phyloP scores from a whole-genome alignment of 2,113 vertebrate species.

The Serranochromis macrocephalus region DNA sequence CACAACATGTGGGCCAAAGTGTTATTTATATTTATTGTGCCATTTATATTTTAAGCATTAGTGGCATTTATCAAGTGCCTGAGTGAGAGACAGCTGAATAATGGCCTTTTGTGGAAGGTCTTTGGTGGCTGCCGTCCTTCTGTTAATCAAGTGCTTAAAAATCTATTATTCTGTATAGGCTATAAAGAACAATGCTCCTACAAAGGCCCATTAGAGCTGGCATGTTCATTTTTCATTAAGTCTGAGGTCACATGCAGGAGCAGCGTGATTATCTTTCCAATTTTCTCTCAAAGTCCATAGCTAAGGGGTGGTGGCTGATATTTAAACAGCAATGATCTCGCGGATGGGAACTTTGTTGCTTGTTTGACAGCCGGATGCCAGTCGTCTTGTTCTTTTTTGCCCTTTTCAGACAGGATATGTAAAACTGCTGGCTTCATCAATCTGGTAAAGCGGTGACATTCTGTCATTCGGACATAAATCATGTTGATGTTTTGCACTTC shows the following conservation, averaged over 20 bases:
- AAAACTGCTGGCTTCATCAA: not conserved
- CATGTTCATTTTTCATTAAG: slow-evolving; percentile 21
- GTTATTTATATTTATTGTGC: slow-evolving; percentile 45
- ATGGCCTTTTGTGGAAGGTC: slow-evolving; percentile 7
- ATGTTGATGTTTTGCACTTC: not conserved
- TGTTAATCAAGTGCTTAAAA: slow-evolving; percentile 50
- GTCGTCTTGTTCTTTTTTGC: not conserved
- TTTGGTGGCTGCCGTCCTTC: slow-evolving; percentile 7
- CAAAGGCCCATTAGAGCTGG: slow-evolving; percentile 22
- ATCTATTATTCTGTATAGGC: slow-evolving; percentile 27
- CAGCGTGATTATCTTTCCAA: not conserved
- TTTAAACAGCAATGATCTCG: not conserved
- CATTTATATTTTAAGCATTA: slow-evolving; percentile 28
- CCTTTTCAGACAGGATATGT: not conserved
- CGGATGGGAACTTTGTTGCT: not conserved
- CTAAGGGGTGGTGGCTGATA: not conserved
- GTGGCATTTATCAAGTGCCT: slow-evolving; percentile 5
- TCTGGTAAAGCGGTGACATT: not conserved
- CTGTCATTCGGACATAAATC: not conserved
- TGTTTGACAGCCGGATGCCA: not conserved
- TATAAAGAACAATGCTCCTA: slow-evolving; percentile 23
- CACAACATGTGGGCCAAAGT: not conserved
- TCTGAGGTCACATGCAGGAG: not conserved
- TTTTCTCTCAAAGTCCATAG: not conserved
- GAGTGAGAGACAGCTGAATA: slow-evolving; percentile 22